Evolutionary conservation across 2,797 vertebrate genomes (phyloP), one percentile per base, ranked within the genome.

Genomic region (Argentina silus): DNA sequence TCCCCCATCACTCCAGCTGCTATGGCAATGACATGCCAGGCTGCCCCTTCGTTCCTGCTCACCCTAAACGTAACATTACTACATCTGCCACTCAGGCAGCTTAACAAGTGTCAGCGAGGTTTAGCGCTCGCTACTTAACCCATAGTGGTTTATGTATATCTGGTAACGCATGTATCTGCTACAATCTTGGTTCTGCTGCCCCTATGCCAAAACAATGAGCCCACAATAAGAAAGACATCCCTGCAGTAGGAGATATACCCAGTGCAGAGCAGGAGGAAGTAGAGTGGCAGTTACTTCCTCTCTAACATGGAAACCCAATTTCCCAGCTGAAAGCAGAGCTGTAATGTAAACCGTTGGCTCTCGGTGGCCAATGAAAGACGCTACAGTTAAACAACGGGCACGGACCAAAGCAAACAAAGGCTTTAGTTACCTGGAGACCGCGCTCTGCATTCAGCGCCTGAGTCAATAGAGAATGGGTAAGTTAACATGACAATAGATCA

Each of bases 291-390:
- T 53, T n/a, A 53, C 51, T 53, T 21, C 7, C 21, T 60, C 21
- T 60, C 57, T 36, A 23, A 60, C n/a, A 60, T 36, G 57, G 57
- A 45, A 53, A 53, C 9, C 21, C 7, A n/a, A 36, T 45, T 14
- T 72, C 78, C 66, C 6, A 1, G 59, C 57, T 74, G 85, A 87
- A 84, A 87, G 56, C 66, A 69, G 73, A 88, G 44, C 55, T 43
- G 81, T 68, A 79, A 86, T 8, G 27, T 7, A 73, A 87, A 69
- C 75, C 67, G n/a, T 42, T 11, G 36, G 70, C 63, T 68, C 64
- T 79, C 61, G 71, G 27, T 69, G 62, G 4, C 27, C 27, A 36
- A 21, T 21, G 19, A 61, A 23, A 61, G 59, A 15, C 1, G 59
- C 11, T 12, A 61, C 23, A 1, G 23, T 61, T 61, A 42, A 61